Base-by-base conservation (phyloP, 2,113 vertebrate genomes). In the Pteronura brasiliensis region DNA sequence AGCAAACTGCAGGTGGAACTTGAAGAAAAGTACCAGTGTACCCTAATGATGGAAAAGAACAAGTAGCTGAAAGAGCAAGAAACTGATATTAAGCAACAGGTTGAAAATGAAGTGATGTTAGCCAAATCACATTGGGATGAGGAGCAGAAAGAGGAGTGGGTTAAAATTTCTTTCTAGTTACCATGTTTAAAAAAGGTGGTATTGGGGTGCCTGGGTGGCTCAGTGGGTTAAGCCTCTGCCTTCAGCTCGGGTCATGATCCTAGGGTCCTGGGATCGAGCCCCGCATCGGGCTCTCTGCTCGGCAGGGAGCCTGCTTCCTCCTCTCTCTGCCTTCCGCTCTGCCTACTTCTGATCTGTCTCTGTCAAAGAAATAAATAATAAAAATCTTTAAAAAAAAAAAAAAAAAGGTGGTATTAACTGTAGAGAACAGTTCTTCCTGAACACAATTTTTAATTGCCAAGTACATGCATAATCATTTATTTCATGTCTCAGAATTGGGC, bases 21-120 rank as follows among this genome's bases (percentile, higher is more conserved):
- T 71, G 98, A 99, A 98, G 98, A 98, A 88, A 98, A 99, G 61
- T 98, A 99, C 92, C 96, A 94, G 91, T 97, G 93, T 71, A 98
- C 98, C 4, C 61, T 99, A 91, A 72, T 6, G 18, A 95, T 97
- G 65, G 98, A 99, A 67, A 99, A 99, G 98, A 98, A 63, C 93
- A 98, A 98, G 55, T 99, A 99, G 99, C 96, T 98, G 94, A 98
- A 98, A 98, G 99, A 99, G 91, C 99, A 98, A 85, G 98, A 99
- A 97, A 34, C 82, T 20, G 98, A 98, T 92, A 84, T 98, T 57
- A 98, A 99, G 49, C 96, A 97, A 95, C 98, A 98, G 47, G 79
- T 99, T 97, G 97, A 98, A 87, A 97, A 98, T n/a, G 98, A 99
- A 52, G 92, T 99, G 90, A 97, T 97, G 12, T 96, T 97, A 61